Evolutionary conservation across 2,888 invertebrate species (phyloP).

Genomic region (Nomada ruficornis): DNA sequence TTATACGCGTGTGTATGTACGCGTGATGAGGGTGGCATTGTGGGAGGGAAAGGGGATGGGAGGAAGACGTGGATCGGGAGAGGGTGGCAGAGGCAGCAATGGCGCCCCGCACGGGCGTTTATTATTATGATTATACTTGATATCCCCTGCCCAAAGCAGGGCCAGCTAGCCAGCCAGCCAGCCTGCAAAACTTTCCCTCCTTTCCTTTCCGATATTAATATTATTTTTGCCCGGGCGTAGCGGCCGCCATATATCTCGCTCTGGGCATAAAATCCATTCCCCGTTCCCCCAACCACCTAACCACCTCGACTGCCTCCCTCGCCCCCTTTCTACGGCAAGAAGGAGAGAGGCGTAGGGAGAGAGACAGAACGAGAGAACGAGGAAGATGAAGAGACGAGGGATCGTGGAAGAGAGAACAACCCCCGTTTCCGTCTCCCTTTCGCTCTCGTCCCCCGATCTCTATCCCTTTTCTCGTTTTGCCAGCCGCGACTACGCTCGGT

Average conservation of each 20-base stretch:
- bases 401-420: constrained; percentile 62
- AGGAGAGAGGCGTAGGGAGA: constrained; percentile 47
- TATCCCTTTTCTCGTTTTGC: constrained; percentile 58
- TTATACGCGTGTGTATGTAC: constrained; percentile 56
- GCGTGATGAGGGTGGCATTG: constrained; percentile 74
- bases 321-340: constrained; percentile 63
- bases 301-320: constrained; percentile 74
- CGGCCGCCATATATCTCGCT: constrained; percentile 84
- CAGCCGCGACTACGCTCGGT: constrained; percentile 74
- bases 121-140: constrained; percentile 84
- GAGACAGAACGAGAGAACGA: constrained; percentile 43
- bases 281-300: constrained; percentile 77
- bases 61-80: constrained; percentile 62
- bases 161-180: constrained; percentile 73
- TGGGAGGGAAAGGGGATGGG: constrained; percentile 52
- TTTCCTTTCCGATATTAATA: constrained; percentile 84
- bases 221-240: constrained; percentile 84
- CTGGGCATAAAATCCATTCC: constrained; percentile 84
- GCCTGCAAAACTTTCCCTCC: constrained; percentile 84
- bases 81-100: constrained; percentile 80
- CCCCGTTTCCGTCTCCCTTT: constrained; percentile 51
- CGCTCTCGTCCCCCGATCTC: constrained; percentile 45
- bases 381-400: constrained; percentile 55
- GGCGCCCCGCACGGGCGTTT: constrained; percentile 83
- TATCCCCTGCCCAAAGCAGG: constrained; percentile 84